Evolutionary conservation across 2,888 invertebrate species (phyloP).

Genomic region (Altica lythri): DNA sequence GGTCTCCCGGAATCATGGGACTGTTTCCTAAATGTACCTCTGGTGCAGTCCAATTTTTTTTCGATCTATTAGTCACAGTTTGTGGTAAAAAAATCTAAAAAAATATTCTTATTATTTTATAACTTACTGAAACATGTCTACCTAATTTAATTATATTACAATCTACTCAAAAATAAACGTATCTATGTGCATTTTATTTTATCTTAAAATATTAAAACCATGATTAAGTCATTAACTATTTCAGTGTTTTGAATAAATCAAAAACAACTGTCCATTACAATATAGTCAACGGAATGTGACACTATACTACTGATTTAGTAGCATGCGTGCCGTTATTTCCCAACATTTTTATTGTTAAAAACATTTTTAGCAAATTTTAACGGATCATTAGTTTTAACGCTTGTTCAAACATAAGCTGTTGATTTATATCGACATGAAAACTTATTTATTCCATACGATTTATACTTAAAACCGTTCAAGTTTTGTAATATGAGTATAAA

Average conservation of each 20-base stretch:
- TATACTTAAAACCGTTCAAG: slow-evolving; percentile 6
- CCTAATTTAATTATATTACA: neutral
- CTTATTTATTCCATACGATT: slow-evolving; percentile 18
- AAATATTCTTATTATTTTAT: neutral
- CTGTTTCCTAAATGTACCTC: too few species aligned
- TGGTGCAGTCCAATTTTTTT: too few species aligned
- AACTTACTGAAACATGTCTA: neutral
- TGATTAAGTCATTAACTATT: neutral
- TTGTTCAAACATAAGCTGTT: slow-evolving; percentile 22
- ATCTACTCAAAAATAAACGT: neutral
- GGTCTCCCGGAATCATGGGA: too few species aligned
- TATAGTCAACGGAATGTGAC: slow-evolving; percentile 13
- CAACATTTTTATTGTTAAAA: slow-evolving; percentile 7
- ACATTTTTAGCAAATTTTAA: slow-evolving; percentile 21
- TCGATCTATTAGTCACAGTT: too few species aligned
- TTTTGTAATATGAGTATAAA: slow-evolving; percentile 2
- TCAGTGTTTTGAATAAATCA: neutral
- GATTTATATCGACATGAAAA: slow-evolving; percentile 16
- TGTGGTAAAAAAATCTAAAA: too few species aligned
- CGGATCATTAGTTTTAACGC: slow-evolving; percentile 30
- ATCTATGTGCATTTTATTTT: neutral
- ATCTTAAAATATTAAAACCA: neutral
- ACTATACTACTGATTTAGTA: slow-evolving; percentile 16
- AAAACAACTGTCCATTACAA: neutral
- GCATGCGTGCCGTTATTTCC: slow-evolving; percentile 10